Conservation (phyloP, 2,888 invertebrate genomes). For the Drosophila tanythrix region DNA sequence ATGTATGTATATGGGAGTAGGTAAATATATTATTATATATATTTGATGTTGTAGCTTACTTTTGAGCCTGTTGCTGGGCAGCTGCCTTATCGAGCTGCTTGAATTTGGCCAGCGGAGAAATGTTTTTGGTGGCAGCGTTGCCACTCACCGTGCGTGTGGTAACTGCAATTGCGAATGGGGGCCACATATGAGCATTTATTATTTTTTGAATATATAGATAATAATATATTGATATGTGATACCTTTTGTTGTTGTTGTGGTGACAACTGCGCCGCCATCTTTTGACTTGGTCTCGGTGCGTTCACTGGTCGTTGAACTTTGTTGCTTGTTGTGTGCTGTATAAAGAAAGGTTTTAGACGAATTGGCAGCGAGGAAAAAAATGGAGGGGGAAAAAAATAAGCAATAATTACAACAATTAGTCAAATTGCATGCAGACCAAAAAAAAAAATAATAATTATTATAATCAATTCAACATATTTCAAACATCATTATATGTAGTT, state of each 20-base stretch:
- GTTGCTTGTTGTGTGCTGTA: constrained; percentile 74
- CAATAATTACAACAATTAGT: constrained; percentile 72
- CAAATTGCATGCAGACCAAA: constrained; percentile 62
- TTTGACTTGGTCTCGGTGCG: constrained; percentile 86
- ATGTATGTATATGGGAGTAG: constrained; percentile 22
- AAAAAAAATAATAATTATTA: neutral
- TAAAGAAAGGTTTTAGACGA: constrained; percentile 64
- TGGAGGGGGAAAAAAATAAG: constrained; percentile 49
- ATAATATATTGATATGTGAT: constrained; percentile 13
- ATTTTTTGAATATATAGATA: neutral
- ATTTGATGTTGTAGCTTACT: constrained; percentile 86
- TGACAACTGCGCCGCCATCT: constrained; percentile 87
- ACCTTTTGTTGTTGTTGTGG: constrained; percentile 87
- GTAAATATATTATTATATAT: constrained; percentile 2
- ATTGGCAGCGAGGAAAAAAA: constrained; percentile 34
- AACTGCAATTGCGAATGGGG: constrained; percentile 61
- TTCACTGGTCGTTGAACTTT: constrained; percentile 82
- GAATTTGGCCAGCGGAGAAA: constrained; percentile 96
- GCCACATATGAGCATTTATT: neutral
- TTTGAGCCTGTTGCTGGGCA: constrained; percentile 90
- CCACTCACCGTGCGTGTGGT: constrained; percentile 86
- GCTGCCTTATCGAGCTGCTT: constrained; percentile 95
- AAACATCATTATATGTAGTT: constrained; percentile 20
- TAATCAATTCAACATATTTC: constrained; percentile 16
- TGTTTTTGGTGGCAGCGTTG: constrained; percentile 87